These are phyloP conservation scores for Sakesphorus luctuosus DNA, from an alignment of 2,113 vertebrate genomes.

Conservation along the genomic window DNA sequence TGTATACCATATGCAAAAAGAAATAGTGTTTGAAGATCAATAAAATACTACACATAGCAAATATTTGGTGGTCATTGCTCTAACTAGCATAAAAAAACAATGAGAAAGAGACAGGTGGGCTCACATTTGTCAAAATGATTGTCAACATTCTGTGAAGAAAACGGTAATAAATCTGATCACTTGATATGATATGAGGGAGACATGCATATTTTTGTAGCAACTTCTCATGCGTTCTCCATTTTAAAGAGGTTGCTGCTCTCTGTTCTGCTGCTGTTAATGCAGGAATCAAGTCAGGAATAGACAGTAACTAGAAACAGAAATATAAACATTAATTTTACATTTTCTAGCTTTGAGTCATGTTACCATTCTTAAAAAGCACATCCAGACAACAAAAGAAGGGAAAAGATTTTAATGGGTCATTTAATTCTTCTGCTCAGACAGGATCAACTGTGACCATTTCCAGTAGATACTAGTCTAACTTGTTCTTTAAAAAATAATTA, in stretches of 20 bases:
- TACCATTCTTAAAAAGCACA: neutral
- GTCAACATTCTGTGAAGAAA: conserved; percentile 91
- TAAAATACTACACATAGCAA: neutral
- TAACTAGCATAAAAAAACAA: neutral
- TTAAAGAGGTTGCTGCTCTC: conserved; percentile 88
- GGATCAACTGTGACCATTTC: neutral
- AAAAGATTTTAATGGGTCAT: neutral
- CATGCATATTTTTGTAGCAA: conserved; percentile 90
- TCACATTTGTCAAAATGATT: conserved; percentile 92
- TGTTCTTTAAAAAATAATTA: neutral
- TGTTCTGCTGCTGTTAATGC: conserved; percentile 88
- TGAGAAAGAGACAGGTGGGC: neutral
- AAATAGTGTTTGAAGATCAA: neutral
- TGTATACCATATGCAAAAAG: neutral
- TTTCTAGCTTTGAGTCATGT: neutral
- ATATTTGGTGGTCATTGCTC: neutral
- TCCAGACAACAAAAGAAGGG: neutral
- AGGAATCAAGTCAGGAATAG: conserved; percentile 86
- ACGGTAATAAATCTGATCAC: conserved; percentile 92
- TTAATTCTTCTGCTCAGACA: neutral
- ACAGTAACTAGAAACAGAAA: conserved; percentile 75
- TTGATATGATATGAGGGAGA: conserved; percentile 88
- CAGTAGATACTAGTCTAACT: neutral
- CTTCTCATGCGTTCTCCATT: conserved; percentile 93
- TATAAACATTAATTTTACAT: neutral